phyloP scores from a whole-genome alignment of 2,113 vertebrate species.

The Hemichromis elongatus region DNA sequence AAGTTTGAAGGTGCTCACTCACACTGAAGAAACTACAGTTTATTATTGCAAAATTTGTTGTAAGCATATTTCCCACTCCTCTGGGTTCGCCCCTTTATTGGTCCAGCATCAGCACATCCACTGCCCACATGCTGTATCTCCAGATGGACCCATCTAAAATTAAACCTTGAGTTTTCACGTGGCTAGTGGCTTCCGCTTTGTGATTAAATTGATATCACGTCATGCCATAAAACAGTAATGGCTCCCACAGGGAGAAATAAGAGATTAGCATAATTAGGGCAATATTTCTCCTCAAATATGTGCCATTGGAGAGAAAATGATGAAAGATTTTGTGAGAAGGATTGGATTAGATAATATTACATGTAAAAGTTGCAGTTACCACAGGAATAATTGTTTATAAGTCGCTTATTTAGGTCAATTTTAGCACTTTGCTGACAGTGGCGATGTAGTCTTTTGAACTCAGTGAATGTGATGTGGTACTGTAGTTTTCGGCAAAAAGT shows the following conservation, averaged over 20 bases:
- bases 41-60: neutral
- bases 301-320: conserved; percentile 40
- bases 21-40: neutral
- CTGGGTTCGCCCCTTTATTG: neutral
- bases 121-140: conserved; percentile 14
- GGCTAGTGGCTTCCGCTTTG: neutral
- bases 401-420: neutral
- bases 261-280: conserved; percentile 60
- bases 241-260: conserved; percentile 30
- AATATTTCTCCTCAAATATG: conserved; percentile 51
- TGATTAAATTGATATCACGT: conserved; percentile 42
- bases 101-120: conserved; percentile 30
- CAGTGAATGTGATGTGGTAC: neutral
- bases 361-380: neutral
- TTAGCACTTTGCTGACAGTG: neutral
- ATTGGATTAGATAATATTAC: conserved; percentile 3
- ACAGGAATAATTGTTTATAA: neutral
- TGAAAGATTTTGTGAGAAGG: conserved; percentile 6
- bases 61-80: neutral
- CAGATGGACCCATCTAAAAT: neutral
- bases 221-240: conserved; percentile 23
- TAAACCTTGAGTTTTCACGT: conserved; percentile 15
- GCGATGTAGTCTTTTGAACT: neutral
- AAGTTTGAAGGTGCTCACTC: neutral
- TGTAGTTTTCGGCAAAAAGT: neutral